These are phyloP conservation scores for Chrysolina oricalcia DNA, from an alignment of 2,888 invertebrate species.

Conservation along the genomic window DNA sequence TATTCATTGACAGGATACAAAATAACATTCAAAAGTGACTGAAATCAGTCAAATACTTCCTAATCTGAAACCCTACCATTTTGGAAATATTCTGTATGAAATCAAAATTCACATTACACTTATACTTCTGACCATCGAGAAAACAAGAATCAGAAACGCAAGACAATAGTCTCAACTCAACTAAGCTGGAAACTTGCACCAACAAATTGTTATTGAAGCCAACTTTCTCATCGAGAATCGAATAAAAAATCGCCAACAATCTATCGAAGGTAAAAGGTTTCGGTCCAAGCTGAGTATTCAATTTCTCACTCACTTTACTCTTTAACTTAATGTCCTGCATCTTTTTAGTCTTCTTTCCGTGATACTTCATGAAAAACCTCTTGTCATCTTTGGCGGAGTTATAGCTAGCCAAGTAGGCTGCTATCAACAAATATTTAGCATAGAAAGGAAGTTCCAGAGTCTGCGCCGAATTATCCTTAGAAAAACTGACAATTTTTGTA, in stretches of 20 bases:
- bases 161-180: constrained; percentile 85
- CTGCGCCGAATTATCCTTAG: constrained; percentile 73
- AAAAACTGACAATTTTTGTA: constrained; percentile 44
- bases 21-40: constrained; percentile 66
- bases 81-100: constrained; percentile 86
- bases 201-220: constrained; percentile 90
- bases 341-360: constrained; percentile 82
- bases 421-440: constrained; percentile 91
- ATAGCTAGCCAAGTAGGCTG: constrained; percentile 93
- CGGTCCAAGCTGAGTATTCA: constrained; percentile 85
- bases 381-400: constrained; percentile 93
- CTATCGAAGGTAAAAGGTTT: constrained; percentile 74
- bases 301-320: constrained; percentile 75
- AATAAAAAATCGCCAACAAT: constrained; percentile 69
- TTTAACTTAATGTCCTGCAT: constrained; percentile 77
- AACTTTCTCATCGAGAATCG: constrained; percentile 88
- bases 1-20: neutral
- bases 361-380: constrained; percentile 87
- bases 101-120: constrained; percentile 88
- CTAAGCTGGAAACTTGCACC: constrained; percentile 90
- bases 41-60: constrained; percentile 85
- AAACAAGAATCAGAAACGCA: constrained; percentile 81
- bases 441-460: constrained; percentile 90
- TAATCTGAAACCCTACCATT: constrained; percentile 83
- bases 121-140: constrained; percentile 88